Evolutionary conservation across 2,888 invertebrate species (phyloP).

Genomic region (Drosophila dives): DNA sequence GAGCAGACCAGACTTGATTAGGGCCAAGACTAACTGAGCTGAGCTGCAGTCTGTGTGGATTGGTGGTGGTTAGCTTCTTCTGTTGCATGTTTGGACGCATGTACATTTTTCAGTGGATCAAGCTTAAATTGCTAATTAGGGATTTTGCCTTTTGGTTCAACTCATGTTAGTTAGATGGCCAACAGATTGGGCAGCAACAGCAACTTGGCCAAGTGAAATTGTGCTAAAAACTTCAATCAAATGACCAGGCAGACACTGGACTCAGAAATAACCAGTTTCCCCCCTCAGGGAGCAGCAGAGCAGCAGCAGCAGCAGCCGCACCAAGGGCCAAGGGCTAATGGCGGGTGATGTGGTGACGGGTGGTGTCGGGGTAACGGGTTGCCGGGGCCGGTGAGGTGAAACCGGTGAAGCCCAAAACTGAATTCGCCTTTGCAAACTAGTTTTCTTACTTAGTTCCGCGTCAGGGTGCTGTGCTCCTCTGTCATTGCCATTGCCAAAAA

Average conservation of each 20-base stretch:
- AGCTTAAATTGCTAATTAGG: conserved; percentile 26
- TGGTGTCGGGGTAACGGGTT: not conserved
- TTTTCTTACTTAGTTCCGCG: conserved; percentile 73
- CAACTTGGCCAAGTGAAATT: conserved; percentile 46
- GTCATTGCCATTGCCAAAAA: conserved; percentile 46
- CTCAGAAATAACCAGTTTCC: conserved; percentile 59
- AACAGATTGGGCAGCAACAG: conserved; percentile 3
- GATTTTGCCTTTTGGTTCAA: conserved; percentile 7
- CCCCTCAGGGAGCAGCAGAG: conserved; percentile 6
- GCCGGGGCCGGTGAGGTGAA: conserved; percentile 11
- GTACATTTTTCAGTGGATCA: not conserved
- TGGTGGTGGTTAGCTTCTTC: not conserved
- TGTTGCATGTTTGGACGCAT: not conserved
- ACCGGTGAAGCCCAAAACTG: conserved; percentile 36
- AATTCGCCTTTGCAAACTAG: conserved; percentile 56
- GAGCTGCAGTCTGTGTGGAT: not conserved
- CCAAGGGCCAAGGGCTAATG: conserved; percentile 15
- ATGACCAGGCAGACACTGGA: conserved; percentile 37
- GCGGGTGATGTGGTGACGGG: conserved; percentile 3
- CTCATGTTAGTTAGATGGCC: conserved; percentile 14
- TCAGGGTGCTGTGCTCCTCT: conserved; percentile 23
- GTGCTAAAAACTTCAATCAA: conserved; percentile 71
- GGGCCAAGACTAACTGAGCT: not conserved
- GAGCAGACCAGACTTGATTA: not conserved
- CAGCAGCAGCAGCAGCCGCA: not conserved